Evolutionary conservation across 2,113 vertebrate species (phyloP).

Genomic region (Bostrychus sinensis): DNA sequence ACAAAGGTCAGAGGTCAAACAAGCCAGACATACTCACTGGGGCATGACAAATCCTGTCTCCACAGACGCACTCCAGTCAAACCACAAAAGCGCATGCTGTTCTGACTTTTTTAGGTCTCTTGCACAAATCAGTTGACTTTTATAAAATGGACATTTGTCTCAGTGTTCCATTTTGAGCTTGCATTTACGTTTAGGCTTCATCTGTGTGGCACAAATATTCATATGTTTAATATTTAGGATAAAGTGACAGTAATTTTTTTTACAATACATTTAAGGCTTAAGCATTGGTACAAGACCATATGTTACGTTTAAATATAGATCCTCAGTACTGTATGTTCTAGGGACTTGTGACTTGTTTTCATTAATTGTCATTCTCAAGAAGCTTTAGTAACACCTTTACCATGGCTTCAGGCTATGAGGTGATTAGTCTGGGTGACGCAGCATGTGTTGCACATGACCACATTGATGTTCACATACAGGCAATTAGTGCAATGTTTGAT

Average conservation of each 20-base stretch:
- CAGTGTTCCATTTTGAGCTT: not conserved
- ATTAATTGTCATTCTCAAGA: conserved; percentile 23
- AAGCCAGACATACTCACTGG: conserved; percentile 74
- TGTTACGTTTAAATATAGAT: not conserved
- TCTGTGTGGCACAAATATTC: not conserved
- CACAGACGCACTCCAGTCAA: conserved; percentile 63
- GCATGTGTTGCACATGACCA: not conserved
- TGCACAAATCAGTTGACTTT: conserved; percentile 11
- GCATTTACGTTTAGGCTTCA: not conserved
- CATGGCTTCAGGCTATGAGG: conserved; percentile 18
- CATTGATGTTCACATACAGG: not conserved
- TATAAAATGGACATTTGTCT: not conserved
- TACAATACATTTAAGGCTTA: too few species aligned
- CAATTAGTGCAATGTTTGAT: not conserved
- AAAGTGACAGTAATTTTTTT: too few species aligned
- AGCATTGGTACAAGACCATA: not conserved
- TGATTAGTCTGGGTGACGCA: conserved; percentile 17
- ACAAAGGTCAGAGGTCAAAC: conserved; percentile 70
- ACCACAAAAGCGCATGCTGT: conserved; percentile 42
- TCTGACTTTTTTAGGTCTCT: conserved; percentile 24
- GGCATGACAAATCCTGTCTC: conserved; percentile 76
- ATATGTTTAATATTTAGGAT: too few species aligned
- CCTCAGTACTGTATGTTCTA: not conserved
- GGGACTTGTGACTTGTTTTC: conserved; percentile 11
- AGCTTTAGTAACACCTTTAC: conserved; percentile 23